phyloP scores from a whole-genome alignment of 2,888 invertebrate species.

The Cephus pygmeus region DNA sequence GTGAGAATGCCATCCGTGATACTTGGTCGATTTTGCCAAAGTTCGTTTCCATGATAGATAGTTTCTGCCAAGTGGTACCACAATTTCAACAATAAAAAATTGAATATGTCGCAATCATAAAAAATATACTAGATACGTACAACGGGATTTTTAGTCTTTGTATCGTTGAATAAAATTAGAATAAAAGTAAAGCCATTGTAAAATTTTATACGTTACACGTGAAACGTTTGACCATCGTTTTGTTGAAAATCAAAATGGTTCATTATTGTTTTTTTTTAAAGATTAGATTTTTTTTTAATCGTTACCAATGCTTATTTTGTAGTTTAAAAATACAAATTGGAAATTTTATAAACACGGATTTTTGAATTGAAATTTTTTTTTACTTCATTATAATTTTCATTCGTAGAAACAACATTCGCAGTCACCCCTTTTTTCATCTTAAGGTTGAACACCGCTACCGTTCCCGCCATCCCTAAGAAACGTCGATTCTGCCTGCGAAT shows the following conservation, averaged over 20 bases:
- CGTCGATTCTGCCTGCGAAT: neutral
- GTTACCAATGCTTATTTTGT: neutral
- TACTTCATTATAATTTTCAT: neutral
- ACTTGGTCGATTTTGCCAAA: neutral
- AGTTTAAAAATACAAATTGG: neutral
- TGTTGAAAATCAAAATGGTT: neutral
- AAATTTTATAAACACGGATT: neutral
- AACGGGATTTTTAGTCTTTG: neutral
- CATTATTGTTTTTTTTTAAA: neutral
- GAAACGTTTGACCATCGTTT: neutral
- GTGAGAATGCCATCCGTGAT: neutral
- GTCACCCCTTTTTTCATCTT: neutral
- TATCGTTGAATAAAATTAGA: neutral
- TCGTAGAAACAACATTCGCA: neutral
- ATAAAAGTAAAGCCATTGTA: neutral
- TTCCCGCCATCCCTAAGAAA: neutral
- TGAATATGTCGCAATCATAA: neutral
- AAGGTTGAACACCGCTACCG: neutral
- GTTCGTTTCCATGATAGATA: constrained; percentile 1
- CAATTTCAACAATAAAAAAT: neutral
- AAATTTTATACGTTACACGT: neutral
- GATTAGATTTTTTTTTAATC: neutral
- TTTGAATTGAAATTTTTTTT: neutral
- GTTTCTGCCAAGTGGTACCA: neutral
- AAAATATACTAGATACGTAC: neutral